Percentiles rank a stretch among this genome's conserved stretches.
These are phyloP conservation scores for Fissipunctia ypsillon DNA, from an alignment of 2,888 invertebrate species.

Conservation along the genomic window DNA sequence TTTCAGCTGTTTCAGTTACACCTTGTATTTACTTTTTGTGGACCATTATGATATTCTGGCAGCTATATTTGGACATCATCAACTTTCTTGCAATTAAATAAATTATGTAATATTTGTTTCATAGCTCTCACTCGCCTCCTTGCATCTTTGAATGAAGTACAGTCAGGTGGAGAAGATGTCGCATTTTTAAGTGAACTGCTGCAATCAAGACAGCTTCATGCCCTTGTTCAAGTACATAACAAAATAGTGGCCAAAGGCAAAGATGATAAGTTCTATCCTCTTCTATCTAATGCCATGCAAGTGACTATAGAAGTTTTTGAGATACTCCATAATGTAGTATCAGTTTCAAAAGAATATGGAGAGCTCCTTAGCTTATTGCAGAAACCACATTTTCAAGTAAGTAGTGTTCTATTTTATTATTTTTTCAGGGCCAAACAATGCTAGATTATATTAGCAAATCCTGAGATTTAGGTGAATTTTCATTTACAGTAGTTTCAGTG, in stretches of 20 bases:
- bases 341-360: conserved; percentile 93
- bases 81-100: background rate
- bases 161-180: conserved; percentile 95
- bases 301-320: conserved; percentile 95
- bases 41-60: background rate
- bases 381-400: conserved; percentile 96
- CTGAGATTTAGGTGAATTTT: background rate
- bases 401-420: conserved; percentile 43
- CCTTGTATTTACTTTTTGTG: background rate
- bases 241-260: conserved; percentile 96
- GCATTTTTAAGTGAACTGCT: conserved; percentile 95
- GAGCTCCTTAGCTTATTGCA: conserved; percentile 95
- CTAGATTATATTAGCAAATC: background rate
- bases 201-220: conserved; percentile 96
- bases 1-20: background rate
- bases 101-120: conserved; percentile 66
- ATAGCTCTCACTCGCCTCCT: conserved; percentile 95
- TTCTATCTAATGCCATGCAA: conserved; percentile 96
- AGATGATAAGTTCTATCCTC: conserved; percentile 95
- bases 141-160: conserved; percentile 95
- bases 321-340: conserved; percentile 92
- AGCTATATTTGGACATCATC: background rate
- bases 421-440: background rate
- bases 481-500: background rate
- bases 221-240: conserved; percentile 97